Conservation (phyloP, 1,140 invertebrate species). For the Aphaenogaster rudis region DNA sequence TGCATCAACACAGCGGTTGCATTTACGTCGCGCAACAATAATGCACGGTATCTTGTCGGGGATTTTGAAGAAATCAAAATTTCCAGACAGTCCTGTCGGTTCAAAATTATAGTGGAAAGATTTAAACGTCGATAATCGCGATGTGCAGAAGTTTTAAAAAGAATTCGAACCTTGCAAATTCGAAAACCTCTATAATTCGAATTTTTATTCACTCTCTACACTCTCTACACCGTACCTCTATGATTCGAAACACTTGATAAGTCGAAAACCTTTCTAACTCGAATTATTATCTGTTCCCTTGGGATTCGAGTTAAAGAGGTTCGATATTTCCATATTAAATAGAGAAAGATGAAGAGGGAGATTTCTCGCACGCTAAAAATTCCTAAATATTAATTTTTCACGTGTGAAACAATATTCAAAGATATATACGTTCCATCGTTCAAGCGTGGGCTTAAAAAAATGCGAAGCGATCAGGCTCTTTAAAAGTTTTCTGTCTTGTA, state of each 20-base stretch:
- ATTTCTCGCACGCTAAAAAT: not conserved
- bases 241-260: no score
- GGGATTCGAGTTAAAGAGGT: no score
- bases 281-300: no score
- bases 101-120: not conserved
- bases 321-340: not conserved
- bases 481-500: not conserved
- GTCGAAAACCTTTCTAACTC: no score
- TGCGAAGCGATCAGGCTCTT: not conserved
- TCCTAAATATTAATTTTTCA: not conserved
- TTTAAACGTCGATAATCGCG: not conserved
- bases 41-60: not conserved
- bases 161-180: no score
- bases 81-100: not conserved
- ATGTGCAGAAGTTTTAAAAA: not conserved
- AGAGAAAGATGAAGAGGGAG: not conserved
- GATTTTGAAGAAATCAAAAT: not conserved
- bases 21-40: not conserved
- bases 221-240: no score
- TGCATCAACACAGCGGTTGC: conserved; percentile 7
- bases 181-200: no score
- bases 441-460: not conserved
- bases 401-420: not conserved
- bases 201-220: no score
- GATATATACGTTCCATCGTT: not conserved